Evolutionary conservation across 1,140 invertebrate species (phyloP), one percentile per base, ranked within the genome.

Genomic region (Drosophila chauvacae): DNA sequence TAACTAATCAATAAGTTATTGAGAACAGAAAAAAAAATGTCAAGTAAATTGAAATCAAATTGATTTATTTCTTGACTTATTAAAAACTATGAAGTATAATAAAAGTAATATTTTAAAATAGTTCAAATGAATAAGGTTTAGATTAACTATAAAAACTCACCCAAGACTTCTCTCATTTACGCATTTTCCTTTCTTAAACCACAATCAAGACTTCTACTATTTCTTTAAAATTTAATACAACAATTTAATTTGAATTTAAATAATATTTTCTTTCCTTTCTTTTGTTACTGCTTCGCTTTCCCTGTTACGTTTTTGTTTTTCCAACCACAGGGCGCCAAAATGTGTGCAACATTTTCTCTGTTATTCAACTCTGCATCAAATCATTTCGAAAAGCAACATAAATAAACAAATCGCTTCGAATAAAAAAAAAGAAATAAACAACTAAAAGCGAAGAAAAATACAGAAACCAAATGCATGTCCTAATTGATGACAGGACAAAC

Each of bases 1-100:
- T 77, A 77, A 78, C 73, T 75, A 78, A 78, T 78, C 63, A 69
- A 78, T 77, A 77, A 58, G 51, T 77, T 70, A 63, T 78, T 70
- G 44, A 77, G 58, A 20, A 9, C 18, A 18, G 16, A 39, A 39
- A 47, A 42, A 18, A 20, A 7, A 41, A n/a, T n/a, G 33, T n/a
- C 11, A 14, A 53, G 11, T 2, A 26, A 53, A 33, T 47, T 44
- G 2, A 61, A 53, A 10, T 37, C 23, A 16, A 61, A 35, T n/a
- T 26, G 11, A 23, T 26, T 26, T 47, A 18, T 14, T 6, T 13
- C 4, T 45, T 44, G 42, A 20, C 10, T 20, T 11, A 11, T 44
- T 23, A 14, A 7, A 44, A 44, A 44, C 0, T 7, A 23, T 7
- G 20, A 45, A 23, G 6, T 45, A 6, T 45, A 4, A 13, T 28